Evolutionary conservation across 1,140 invertebrate genomes (phyloP).

Genomic region (Formica exsecta): DNA sequence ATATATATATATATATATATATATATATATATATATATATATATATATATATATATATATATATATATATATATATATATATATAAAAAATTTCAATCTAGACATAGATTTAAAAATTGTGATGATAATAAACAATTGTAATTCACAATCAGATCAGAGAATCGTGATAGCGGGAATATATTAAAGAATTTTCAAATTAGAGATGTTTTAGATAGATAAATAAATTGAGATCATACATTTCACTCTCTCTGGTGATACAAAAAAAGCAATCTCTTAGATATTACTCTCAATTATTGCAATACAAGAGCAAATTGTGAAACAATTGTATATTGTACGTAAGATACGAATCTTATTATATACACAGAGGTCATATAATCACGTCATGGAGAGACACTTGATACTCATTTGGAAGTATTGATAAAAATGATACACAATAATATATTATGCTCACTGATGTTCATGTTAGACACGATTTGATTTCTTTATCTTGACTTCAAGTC

Average conservation of each 20-base stretch:
- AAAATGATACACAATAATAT: slow-evolving; percentile 47
- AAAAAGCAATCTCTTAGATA: not conserved
- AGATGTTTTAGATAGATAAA: slow-evolving; percentile 5
- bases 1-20: no score
- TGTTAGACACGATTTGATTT: slow-evolving; percentile 6
- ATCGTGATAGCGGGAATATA: not conserved
- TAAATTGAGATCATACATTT: slow-evolving; percentile 48
- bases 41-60: slow-evolving; percentile 39
- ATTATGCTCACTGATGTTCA: slow-evolving; percentile 30
- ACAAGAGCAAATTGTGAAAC: slow-evolving; percentile 21
- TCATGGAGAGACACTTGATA: slow-evolving; percentile 59
- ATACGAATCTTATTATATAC: slow-evolving; percentile 45
- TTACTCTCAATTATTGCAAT: slow-evolving; percentile 10
- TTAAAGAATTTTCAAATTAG: not conserved
- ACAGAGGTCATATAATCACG: slow-evolving; percentile 43
- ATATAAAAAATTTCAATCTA: slow-evolving; percentile 35
- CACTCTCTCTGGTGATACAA: not conserved
- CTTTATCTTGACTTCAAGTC: slow-evolving; percentile 12
- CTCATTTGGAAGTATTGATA: slow-evolving; percentile 51
- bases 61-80: not conserved
- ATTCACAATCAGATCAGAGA: slow-evolving; percentile 10
- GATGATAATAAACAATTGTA: slow-evolving; percentile 11
- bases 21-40: no score
- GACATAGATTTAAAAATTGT: slow-evolving; percentile 3
- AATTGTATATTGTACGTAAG: slow-evolving; percentile 34